These are phyloP conservation scores for Luffia ferchaultella DNA, from an alignment of 2,888 invertebrate genomes.

Conservation along the genomic window DNA sequence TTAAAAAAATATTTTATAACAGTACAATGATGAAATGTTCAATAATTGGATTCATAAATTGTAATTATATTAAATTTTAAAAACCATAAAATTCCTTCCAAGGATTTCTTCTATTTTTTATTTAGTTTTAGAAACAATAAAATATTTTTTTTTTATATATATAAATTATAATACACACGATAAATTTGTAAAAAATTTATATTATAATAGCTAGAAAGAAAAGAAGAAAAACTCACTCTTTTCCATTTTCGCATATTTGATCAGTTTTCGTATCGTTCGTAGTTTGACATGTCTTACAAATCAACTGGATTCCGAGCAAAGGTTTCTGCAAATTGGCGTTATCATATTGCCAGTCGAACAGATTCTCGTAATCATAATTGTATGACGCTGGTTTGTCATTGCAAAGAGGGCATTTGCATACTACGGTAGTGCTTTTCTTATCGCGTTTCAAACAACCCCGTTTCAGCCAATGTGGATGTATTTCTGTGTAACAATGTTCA, in stretches of 20 bases:
- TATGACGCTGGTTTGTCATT: constrained; percentile 37
- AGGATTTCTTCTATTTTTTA: too few species aligned
- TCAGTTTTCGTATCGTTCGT: constrained; percentile 24
- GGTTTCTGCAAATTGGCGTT: constrained; percentile 29
- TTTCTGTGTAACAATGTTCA: constrained; percentile 35
- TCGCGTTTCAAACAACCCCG: constrained; percentile 34
- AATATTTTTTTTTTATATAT: too few species aligned
- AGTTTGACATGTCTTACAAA: constrained; percentile 40
- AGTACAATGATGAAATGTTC: too few species aligned
- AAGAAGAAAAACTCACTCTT: constrained; percentile 23
- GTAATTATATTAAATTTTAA: too few species aligned
- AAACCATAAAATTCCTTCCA: too few species aligned
- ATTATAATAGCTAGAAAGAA: too few species aligned
- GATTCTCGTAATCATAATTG: constrained; percentile 30
- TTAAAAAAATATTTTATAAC: too few species aligned
- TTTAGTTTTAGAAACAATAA: too few species aligned
- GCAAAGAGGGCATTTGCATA: constrained; percentile 46
- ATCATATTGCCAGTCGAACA: constrained; percentile 41
- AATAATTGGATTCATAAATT: too few species aligned
- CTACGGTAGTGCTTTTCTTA: constrained; percentile 34
- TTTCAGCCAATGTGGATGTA: constrained; percentile 35
- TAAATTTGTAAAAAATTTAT: too few species aligned
- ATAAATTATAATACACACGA: too few species aligned
- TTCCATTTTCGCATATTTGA: constrained; percentile 29
- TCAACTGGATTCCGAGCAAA: constrained; percentile 23